Conservation (phyloP, 2,113 vertebrate species). For the Microtus ochrogaster region DNA sequence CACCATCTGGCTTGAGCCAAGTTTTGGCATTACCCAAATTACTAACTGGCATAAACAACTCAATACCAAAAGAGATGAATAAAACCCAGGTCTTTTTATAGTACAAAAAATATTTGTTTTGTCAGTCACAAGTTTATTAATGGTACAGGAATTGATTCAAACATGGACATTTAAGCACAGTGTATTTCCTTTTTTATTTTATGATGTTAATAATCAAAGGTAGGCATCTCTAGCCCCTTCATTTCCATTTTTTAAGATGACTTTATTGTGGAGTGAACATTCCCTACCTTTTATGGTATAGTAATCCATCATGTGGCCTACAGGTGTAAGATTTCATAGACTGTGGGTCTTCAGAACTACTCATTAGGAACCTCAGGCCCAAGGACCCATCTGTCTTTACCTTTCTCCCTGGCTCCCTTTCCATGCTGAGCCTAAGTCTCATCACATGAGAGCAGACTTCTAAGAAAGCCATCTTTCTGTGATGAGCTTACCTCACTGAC, state of each 20-base stretch:
- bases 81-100: background rate
- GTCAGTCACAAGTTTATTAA: slow-evolving; percentile 13
- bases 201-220: background rate
- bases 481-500: background rate
- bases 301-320: background rate
- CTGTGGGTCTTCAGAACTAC: background rate
- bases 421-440: background rate
- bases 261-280: slow-evolving; percentile 1
- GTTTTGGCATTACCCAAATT: slow-evolving; percentile 3
- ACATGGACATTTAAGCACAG: slow-evolving; percentile 32
- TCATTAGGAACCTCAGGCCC: background rate
- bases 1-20: background rate
- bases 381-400: background rate
- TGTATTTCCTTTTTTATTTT: background rate
- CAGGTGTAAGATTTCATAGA: background rate
- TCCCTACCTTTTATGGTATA: background rate
- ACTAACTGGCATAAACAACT: slow-evolving; percentile 16
- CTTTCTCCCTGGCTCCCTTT: background rate
- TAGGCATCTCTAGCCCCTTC: background rate
- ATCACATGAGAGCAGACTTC: background rate
- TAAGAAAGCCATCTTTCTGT: background rate
- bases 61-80: slow-evolving; percentile 3
- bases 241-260: background rate
- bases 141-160: slow-evolving; percentile 1
- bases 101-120: slow-evolving; percentile 6